Conservation (phyloP, 2,113 vertebrate genomes). For the Camelus dromedarius region DNA sequence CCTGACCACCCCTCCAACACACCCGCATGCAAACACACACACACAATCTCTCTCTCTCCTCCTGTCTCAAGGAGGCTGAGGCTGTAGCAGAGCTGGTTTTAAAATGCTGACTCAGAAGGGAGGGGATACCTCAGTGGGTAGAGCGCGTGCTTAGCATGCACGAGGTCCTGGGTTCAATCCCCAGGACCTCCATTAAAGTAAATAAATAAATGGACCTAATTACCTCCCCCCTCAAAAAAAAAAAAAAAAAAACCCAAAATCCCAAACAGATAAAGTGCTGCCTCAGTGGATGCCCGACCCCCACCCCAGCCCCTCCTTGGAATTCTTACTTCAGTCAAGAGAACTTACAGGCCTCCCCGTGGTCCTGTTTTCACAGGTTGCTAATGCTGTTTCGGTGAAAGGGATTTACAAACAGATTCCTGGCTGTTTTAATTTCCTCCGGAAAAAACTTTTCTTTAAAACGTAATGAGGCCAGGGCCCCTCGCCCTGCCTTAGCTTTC, state of each 20-base stretch:
- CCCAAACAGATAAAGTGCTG: background rate
- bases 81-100: background rate
- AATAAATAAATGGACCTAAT: no score
- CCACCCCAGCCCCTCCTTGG: background rate
- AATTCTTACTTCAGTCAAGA: background rate
- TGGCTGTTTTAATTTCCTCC: conserved; percentile 95
- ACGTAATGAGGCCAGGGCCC: background rate
- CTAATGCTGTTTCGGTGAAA: conserved; percentile 91
- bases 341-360: background rate
- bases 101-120: background rate
- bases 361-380: conserved; percentile 88
- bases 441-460: conserved; percentile 93
- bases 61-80: background rate
- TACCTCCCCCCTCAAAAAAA: no score
- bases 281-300: background rate
- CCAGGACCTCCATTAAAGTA: no score
- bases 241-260: no score
- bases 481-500: background rate
- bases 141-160: no score
- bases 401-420: conserved; percentile 96
- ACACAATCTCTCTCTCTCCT: background rate
- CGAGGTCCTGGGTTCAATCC: no score
- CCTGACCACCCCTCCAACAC: background rate
- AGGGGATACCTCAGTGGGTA: no score
- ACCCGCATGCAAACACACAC: accelerated